These are phyloP conservation scores for Chlamydotis undulata DNA, from an alignment of 2,113 vertebrate genomes.

Conservation along the genomic window DNA sequence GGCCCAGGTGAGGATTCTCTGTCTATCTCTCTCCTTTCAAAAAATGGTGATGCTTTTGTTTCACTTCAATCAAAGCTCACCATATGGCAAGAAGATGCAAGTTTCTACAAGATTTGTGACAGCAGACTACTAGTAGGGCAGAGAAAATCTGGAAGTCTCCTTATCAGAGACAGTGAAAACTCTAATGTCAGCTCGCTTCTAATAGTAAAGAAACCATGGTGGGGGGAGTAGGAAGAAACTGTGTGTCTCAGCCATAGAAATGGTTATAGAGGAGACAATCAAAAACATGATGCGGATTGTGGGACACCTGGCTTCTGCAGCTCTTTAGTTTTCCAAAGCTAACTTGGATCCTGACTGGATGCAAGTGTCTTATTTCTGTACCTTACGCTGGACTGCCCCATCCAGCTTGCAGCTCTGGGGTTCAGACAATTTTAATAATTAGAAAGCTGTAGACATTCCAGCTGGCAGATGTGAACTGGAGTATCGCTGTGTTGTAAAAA, in stretches of 20 bases:
- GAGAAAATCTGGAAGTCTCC: neutral
- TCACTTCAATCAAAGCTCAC: neutral
- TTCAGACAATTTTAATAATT: constrained; percentile 55
- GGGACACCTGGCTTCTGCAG: neutral
- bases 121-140: neutral
- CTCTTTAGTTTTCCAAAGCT: neutral
- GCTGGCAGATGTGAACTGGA: constrained; percentile 69
- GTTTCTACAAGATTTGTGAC: neutral
- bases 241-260: neutral
- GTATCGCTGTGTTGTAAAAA: constrained; percentile 36
- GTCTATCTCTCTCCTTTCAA: neutral
- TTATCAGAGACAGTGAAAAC: neutral
- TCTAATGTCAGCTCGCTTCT: neutral
- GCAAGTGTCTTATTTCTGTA: neutral
- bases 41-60: neutral
- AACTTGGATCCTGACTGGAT: neutral
- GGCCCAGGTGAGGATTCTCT: neutral
- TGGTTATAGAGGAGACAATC: neutral
- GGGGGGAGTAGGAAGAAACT: neutral
- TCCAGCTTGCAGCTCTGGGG: neutral
- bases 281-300: neutral
- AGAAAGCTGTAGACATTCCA: constrained; percentile 34
- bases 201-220: neutral
- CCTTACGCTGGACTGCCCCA: neutral
- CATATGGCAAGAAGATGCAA: neutral